Base-by-base conservation (phyloP, 2,797 vertebrate genomes). In the Myripristis murdjan region DNA sequence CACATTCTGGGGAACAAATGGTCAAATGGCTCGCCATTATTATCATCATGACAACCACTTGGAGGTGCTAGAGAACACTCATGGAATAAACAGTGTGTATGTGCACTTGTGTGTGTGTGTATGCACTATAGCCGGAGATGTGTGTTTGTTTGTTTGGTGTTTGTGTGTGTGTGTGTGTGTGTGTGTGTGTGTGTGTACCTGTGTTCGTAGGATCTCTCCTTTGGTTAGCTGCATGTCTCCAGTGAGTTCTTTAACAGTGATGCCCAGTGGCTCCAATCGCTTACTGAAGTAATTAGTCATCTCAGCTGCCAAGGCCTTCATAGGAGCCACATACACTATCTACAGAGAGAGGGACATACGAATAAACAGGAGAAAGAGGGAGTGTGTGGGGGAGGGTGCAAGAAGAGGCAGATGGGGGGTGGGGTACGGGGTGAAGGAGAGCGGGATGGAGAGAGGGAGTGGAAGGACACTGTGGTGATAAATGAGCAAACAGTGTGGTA, bases 211-310 rank as follows among this genome's bases (percentile, higher is more conserved):
- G 64, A 99, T 99, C 96, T 99, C 98, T 86, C 95, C 96, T 94
- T 99, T 99, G 90, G 96, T 97, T 76, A 99, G 95, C 76, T 99
- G 98, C 97, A 99, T 99, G 93, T 99, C 98, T 77, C 98, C 98
- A 66, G 97, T 99, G 86, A 99, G 75, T 86, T 99, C 98, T 89
- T 97, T 99, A 84, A 98, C 98, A 49, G 89, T 11, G 66, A 99
- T 96, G 87, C 97, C 96, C 75, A 99, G 93, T 20, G 97, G 95
- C 79, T 98, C 97, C 88, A 99, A 90, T 64, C 97, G 96, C 92
- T 96, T 99, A 92, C 97, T 97, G 94, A 99, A 99, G 94, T 99
- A 98, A 92, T 96, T 98, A 87, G 98, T 99, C 98, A 99, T 99
- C 93, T 99, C 98, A 18, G 98, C 98, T 92, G 98, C 98, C 94